Evolutionary conservation across 2,113 vertebrate species (phyloP).

Genomic region (Gasterosteus aculeatus): DNA sequence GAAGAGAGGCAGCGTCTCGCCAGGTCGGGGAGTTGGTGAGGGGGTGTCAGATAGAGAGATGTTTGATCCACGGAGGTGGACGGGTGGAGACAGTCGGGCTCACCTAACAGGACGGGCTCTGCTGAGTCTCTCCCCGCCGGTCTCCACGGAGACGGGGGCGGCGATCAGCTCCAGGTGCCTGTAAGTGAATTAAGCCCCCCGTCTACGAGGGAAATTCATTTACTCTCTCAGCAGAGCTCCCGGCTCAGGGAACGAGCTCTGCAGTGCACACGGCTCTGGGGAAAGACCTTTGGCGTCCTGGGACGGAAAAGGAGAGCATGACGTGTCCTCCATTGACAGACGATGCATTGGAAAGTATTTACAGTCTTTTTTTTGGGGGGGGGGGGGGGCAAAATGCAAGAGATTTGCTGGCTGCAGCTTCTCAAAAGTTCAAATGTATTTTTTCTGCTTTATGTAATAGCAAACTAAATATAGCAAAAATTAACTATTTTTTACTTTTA

Average conservation of each 20-base stretch:
- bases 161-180: constrained; percentile 36
- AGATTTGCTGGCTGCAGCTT: neutral
- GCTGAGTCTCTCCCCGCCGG: constrained; percentile 25
- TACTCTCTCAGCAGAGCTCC: constrained; percentile 47
- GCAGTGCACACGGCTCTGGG: constrained; percentile 9
- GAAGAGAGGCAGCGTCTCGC: constrained; percentile 18
- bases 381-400: neutral
- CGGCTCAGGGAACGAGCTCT: constrained; percentile 19
- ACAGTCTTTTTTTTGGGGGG: neutral
- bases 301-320: neutral
- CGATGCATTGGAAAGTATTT: neutral
- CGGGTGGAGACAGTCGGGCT: constrained; percentile 23
- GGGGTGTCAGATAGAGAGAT: constrained; percentile 27
- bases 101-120: constrained; percentile 16
- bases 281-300: too few species aligned
- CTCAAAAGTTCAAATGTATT: neutral
- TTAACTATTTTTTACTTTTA: neutral
- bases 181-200: constrained; percentile 52
- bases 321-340: neutral
- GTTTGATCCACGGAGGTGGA: constrained; percentile 39
- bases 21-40: constrained; percentile 22
- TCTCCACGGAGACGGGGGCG: constrained; percentile 25
- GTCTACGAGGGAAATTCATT: constrained; percentile 56
- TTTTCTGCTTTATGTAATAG: neutral
- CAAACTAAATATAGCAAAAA: neutral